Conservation (phyloP, 2,113 vertebrate genomes). For the Genyomyrus donnyi region DNA sequence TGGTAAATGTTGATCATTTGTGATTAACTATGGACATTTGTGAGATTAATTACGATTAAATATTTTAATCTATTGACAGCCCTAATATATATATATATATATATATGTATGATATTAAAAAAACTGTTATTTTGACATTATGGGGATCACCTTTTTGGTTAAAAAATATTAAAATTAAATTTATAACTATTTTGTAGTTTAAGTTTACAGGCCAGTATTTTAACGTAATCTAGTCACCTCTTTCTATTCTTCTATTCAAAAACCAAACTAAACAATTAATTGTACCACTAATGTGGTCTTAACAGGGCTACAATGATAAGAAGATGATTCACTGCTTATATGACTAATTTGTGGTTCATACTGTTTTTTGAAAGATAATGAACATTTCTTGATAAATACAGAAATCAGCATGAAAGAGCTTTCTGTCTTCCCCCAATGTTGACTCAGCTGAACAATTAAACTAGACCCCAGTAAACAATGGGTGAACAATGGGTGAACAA, state of each 20-base stretch:
- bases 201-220: background rate
- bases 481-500: background rate
- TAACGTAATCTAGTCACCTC: background rate
- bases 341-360: background rate
- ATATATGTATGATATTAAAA: too few relatives aligned
- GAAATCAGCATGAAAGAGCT: constrained; percentile 6
- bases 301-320: constrained; percentile 13
- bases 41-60: too few relatives aligned
- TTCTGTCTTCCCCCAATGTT: background rate
- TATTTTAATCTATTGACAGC: too few relatives aligned
- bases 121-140: too few relatives aligned
- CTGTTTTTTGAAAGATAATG: constrained; percentile 29
- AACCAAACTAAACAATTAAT: background rate
- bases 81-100: too few relatives aligned
- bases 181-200: background rate
- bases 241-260: background rate
- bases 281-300: constrained; percentile 13
- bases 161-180: background rate
- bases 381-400: constrained; percentile 31
- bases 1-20: too few relatives aligned
- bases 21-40: too few relatives aligned
- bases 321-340: background rate
- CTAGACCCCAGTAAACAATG: background rate
- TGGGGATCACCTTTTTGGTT: too few relatives aligned
- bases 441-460: constrained; percentile 14